These are phyloP conservation scores for Tenodera sinensis DNA, from an alignment of 2,888 invertebrate species.

Conservation along the genomic window DNA sequence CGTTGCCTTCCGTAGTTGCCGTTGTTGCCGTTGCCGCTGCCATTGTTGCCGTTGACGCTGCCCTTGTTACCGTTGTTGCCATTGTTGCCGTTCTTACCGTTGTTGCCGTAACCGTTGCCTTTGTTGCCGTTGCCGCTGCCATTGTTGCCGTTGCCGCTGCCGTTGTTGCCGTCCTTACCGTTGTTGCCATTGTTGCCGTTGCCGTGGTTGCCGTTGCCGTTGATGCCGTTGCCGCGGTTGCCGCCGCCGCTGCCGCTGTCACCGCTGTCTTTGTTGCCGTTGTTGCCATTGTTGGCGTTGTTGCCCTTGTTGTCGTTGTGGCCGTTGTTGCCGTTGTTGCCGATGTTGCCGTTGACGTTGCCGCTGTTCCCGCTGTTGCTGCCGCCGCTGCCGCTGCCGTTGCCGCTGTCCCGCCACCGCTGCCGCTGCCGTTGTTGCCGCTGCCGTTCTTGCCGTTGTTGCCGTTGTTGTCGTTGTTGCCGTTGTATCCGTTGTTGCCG, in stretches of 20 bases:
- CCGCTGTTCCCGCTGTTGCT: no score
- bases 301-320: not conserved
- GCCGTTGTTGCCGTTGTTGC: not conserved
- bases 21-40: not conserved
- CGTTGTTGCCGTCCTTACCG: no score
- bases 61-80: no score
- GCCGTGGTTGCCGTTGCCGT: no score
- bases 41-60: no score
- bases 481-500: no score
- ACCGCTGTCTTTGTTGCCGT: not conserved
- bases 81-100: no score
- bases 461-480: no score
- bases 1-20: not conserved
- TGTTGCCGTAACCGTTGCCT: no score
- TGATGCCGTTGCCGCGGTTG: not conserved
- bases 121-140: not conserved
- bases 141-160: not conserved
- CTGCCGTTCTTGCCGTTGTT: no score
- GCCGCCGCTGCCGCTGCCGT: constrained; percentile 1
- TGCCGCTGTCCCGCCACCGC: not conserved
- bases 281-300: not conserved
- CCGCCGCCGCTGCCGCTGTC: not conserved
- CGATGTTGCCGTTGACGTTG: no score
- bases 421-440: not conserved
- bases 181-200: no score